A percentile compares a stretch with the other conserved stretches of the same genome.
Evolutionary conservation across 2,797 vertebrate genomes (phyloP).

Genomic region (Hipposideros larvatus): DNA sequence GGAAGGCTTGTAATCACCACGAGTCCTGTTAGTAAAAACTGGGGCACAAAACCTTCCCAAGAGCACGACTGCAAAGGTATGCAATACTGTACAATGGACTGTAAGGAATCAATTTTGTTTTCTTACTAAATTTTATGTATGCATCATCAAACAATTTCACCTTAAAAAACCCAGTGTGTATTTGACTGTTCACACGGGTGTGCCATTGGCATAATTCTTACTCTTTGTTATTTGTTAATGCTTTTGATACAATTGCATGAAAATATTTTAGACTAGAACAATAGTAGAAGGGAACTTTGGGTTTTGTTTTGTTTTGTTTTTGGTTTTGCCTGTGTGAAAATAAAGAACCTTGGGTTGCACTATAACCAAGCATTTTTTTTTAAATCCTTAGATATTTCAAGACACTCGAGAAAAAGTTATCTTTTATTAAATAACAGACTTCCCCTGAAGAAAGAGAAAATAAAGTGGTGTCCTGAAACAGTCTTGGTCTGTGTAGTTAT

Average conservation of each 20-base stretch:
- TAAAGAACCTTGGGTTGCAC: not conserved
- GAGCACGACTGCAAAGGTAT: not conserved
- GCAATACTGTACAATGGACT: accelerated
- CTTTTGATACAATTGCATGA: not conserved
- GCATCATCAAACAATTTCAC: no score
- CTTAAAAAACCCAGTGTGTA: not conserved
- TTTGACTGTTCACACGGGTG: accelerated
- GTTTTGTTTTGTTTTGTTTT: not conserved
- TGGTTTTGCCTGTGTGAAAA: not conserved
- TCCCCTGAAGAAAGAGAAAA: not conserved
- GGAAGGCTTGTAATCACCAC: not conserved
- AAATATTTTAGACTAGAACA: not conserved
- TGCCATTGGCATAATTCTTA: not conserved
- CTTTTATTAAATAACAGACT: not conserved
- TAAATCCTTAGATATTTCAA: not conserved
- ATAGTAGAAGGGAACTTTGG: not conserved
- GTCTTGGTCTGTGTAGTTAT: not conserved
- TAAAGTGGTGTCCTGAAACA: not conserved
- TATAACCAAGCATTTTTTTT: not conserved
- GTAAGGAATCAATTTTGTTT: not conserved
- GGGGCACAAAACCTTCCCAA: no score
- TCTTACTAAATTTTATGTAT: not conserved
- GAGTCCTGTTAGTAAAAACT: not conserved
- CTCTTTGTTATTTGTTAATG: not conserved
- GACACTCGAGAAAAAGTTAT: not conserved